Evolutionary conservation across 2,797 vertebrate genomes (phyloP).

Genomic region (Sorex maritimensis): DNA sequence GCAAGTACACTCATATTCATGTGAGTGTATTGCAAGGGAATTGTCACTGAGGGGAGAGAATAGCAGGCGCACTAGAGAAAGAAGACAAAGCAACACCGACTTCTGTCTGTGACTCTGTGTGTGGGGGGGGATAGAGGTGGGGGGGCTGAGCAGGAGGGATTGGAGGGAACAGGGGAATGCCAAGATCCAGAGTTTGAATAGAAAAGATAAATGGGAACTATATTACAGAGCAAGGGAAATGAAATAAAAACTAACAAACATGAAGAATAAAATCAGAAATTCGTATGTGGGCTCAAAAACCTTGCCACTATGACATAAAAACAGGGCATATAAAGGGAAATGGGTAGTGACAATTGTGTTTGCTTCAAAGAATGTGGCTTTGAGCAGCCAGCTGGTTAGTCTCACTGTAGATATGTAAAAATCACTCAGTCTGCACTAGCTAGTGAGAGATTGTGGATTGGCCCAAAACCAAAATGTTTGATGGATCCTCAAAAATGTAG

Average conservation of each 20-base stretch:
- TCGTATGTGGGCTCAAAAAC: neutral
- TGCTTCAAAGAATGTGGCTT: neutral
- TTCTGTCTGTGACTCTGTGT: too few species aligned
- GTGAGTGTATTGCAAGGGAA: neutral
- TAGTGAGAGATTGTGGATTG: neutral
- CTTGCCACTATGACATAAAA: neutral
- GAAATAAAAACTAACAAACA: conserved; percentile 42
- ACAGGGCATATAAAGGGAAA: neutral
- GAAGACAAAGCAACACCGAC: too few species aligned
- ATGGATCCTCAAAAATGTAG: neutral
- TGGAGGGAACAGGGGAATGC: neutral
- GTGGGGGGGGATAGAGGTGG: too few species aligned
- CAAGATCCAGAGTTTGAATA: neutral
- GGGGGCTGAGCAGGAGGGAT: too few species aligned
- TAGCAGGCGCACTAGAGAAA: too few species aligned
- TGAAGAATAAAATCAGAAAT: neutral
- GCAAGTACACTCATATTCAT: neutral
- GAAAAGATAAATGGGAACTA: neutral
- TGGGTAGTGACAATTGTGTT: neutral
- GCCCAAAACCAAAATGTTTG: conserved; percentile 12
- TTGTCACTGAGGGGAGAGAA: neutral
- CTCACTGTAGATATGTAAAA: neutral
- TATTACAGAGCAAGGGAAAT: neutral
- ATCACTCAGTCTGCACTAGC: neutral
- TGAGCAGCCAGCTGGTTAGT: conserved; percentile 12